Evolutionary conservation across 1,140 invertebrate species (phyloP).

Genomic region (Solenopsis invicta): DNA sequence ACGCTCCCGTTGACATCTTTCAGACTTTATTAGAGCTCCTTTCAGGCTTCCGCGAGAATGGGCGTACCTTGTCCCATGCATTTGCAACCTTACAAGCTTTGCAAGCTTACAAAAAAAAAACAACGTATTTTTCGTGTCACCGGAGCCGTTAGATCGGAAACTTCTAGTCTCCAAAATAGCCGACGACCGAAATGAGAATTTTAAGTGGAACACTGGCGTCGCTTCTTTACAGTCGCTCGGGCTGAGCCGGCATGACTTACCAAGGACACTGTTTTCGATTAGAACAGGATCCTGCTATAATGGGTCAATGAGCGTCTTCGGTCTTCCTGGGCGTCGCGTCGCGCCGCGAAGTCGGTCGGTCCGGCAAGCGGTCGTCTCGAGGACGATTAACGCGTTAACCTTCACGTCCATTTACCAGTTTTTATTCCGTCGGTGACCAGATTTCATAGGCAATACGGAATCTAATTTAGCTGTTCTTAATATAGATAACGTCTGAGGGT

Average conservation of each 20-base stretch:
- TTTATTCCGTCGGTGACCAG: slow-evolving; percentile 2
- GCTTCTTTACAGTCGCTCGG: slow-evolving; percentile 30
- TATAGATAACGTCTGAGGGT: slow-evolving; percentile 4
- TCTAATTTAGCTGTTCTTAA: slow-evolving; percentile 48
- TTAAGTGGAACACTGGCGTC: slow-evolving; percentile 33
- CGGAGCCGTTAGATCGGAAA: not conserved
- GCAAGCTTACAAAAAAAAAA: no score
- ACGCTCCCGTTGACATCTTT: not conserved
- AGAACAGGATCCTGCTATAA: slow-evolving; percentile 48
- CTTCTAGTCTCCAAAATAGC: not conserved
- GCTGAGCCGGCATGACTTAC: slow-evolving; percentile 48
- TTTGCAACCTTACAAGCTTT: no score
- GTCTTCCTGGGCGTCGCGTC: slow-evolving; percentile 50
- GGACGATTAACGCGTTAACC: slow-evolving; percentile 58
- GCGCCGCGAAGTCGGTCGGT: slow-evolving; percentile 48
- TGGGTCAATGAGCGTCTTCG: slow-evolving; percentile 48
- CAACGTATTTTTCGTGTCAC: slow-evolving; percentile 6
- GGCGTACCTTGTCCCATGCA: not conserved
- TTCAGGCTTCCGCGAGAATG: not conserved
- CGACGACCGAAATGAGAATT: slow-evolving; percentile 42
- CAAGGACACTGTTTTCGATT: slow-evolving; percentile 61
- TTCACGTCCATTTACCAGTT: slow-evolving; percentile 43
- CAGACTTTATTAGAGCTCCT: not conserved
- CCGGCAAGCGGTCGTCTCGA: slow-evolving; percentile 51
- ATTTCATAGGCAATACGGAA: slow-evolving; percentile 31